These are phyloP conservation scores for Ranitomeya variabilis DNA, from an alignment of 2,113 vertebrate species.

Conservation along the genomic window DNA sequence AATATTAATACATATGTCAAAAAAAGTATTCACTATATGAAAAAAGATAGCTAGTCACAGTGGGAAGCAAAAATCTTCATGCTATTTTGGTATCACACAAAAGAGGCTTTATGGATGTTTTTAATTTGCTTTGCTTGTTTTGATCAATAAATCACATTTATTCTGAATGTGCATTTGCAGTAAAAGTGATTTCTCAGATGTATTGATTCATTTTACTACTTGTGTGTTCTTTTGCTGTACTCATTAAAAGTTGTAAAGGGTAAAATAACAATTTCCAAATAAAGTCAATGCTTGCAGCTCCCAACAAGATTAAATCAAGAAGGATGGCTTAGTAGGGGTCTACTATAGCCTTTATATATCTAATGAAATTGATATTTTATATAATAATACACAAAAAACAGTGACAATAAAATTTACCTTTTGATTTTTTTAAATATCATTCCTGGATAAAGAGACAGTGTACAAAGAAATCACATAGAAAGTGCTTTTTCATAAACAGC, in stretches of 20 bases:
- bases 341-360: neutral
- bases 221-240: slow-evolving; percentile 27
- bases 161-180: slow-evolving; percentile 36
- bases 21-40: neutral
- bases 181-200: slow-evolving; percentile 29
- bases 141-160: slow-evolving; percentile 48
- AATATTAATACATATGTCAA: neutral
- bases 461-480: no score
- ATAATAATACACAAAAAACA: neutral
- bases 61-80: slow-evolving; percentile 1
- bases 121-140: slow-evolving; percentile 34
- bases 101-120: slow-evolving; percentile 36
- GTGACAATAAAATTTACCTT: neutral
- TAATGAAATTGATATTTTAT: neutral
- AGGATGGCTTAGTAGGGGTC: neutral
- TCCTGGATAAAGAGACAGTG: no score
- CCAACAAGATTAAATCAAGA: neutral
- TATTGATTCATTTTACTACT: slow-evolving; percentile 41
- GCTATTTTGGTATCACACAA: slow-evolving; percentile 22
- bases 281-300: neutral
- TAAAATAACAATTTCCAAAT: slow-evolving; percentile 36
- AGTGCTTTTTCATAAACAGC: no score
- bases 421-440: no score
- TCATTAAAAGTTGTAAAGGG: slow-evolving; percentile 42
- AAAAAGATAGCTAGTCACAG: neutral